A percentile compares a stretch with the other conserved stretches of the same genome.
Evolutionary conservation across 2,113 vertebrate species (phyloP).

Genomic region (Chaetodon auriga): DNA sequence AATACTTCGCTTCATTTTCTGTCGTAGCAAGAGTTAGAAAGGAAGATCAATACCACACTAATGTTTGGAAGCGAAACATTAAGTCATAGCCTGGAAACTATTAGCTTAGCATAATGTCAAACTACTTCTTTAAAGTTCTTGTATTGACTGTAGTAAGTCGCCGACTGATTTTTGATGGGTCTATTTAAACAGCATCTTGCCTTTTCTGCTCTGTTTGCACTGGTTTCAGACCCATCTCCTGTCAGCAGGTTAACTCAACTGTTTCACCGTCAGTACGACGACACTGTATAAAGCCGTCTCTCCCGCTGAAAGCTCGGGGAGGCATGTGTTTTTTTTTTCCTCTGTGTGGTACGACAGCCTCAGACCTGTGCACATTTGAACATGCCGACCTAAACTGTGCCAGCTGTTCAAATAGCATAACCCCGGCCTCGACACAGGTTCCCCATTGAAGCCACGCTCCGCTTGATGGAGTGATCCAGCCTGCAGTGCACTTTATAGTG

Average conservation of each 20-base stretch:
- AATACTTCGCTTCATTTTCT: not conserved
- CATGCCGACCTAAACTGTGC: conserved; percentile 84
- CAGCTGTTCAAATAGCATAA: conserved; percentile 90
- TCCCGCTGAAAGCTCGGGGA: conserved; percentile 64
- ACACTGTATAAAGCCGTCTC: conserved; percentile 59
- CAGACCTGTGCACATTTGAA: conserved; percentile 79
- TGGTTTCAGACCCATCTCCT: conserved; percentile 3
- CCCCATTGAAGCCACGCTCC: conserved; percentile 83
- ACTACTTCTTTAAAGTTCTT: not conserved
- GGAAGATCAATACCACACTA: not conserved
- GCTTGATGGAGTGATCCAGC: conserved; percentile 83
- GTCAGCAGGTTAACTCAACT: conserved; percentile 46
- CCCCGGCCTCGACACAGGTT: conserved; percentile 84
- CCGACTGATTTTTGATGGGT: not conserved
- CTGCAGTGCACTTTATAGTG: conserved; percentile 83
- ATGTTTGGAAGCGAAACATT: not conserved
- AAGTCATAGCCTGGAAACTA: not conserved
- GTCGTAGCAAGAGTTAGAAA: not conserved
- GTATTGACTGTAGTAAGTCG: not conserved
- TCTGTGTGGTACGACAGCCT: conserved; percentile 76
- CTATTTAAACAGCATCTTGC: not conserved
- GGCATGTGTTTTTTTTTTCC: conserved; percentile 81
- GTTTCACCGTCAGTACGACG: conserved; percentile 39
- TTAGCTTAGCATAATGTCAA: not conserved
- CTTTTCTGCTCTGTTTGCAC: conserved; percentile 23